Base-by-base conservation (phyloP, 2,888 invertebrate genomes). In the Amphipyra berbera region DNA sequence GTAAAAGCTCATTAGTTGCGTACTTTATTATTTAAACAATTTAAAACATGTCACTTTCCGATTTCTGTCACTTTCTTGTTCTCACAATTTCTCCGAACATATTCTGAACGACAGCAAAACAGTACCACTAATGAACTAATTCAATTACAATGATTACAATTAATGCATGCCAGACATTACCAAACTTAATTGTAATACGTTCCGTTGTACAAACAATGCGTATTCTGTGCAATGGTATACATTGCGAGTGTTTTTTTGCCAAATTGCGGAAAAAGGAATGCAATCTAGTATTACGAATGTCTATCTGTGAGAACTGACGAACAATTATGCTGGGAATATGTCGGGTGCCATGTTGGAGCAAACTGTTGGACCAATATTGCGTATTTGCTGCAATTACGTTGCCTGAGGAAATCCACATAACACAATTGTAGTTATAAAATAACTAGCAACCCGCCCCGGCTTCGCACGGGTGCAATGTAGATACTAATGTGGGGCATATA, bases 221-320 rank as follows among this genome's bases (percentile, higher is more conserved):
- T 79, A 59, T 64, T 54, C 64, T 77, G 60, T 76, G 74, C 78
- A 82, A 79, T 60, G 65, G 52, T 66, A 52, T 67, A 48, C 55
- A 56, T 80, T 73, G 71, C 73, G 55, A 55, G 52, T 59, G n/a
- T 77, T 60, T 81, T 66, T 80, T 82, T 81, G 76, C 74, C 65
- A 76, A 81, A 82, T 74, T 54, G 74, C 82, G 79, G 82, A 82
- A 78, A 68, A 74, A 56, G 73, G 75, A 67, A 79, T 82, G 80
- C 64, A 76, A 80, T 77, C 59, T 64, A 61, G 73, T 73, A 60
- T 81, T 76, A 68, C 77, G 77, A 76, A 76, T 66, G 56, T 62
- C 27, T 65, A 44, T 61, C 70, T 81, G 82, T 79, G 79, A 61
- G 79, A 79, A 77, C 67, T 61, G 6, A 47, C 47, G 48, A 70